These are phyloP conservation scores for Notothenia rossii DNA, from an alignment of 2,113 vertebrate genomes.

Conservation along the genomic window DNA sequence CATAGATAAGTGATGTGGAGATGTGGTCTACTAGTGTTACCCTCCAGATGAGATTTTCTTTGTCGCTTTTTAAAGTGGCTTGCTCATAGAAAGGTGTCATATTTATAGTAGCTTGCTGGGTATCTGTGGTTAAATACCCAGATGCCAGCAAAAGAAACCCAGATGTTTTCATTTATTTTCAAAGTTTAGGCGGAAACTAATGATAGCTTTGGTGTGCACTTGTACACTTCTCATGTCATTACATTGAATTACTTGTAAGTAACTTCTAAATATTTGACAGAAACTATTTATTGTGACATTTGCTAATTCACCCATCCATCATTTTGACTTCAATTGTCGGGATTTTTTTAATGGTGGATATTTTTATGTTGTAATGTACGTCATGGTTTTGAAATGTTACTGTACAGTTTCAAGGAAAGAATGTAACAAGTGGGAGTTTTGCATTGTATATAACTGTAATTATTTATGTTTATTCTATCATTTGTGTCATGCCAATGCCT, in stretches of 20 bases:
- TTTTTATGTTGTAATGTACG: conserved; percentile 73
- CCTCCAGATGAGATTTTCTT: conserved; percentile 48
- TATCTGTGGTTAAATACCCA: conserved; percentile 39
- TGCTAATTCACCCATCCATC: conserved; percentile 53
- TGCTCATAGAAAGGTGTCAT: conserved; percentile 50
- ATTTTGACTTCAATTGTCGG: conserved; percentile 55
- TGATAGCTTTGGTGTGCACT: conserved; percentile 54
- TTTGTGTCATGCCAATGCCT: conserved; percentile 99
- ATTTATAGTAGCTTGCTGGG: conserved; percentile 53
- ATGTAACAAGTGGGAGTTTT: conserved; percentile 80
- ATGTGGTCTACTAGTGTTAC: conserved; percentile 58
- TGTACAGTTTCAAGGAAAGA: conserved; percentile 81
- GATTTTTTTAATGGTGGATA: conserved; percentile 61
- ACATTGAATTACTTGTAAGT: conserved; percentile 50
- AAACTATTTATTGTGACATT: conserved; percentile 72
- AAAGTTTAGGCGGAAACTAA: conserved; percentile 51
- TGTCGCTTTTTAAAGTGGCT: conserved; percentile 50
- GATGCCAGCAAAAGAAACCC: conserved; percentile 45
- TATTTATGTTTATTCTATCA: conserved; percentile 94
- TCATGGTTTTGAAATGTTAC: conserved; percentile 75
- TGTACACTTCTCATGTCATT: conserved; percentile 51
- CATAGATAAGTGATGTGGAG: conserved; percentile 68
- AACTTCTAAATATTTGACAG: conserved; percentile 67
- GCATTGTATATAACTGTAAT: conserved; percentile 97
- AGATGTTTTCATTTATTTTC: conserved; percentile 52